Percentiles rank a stretch among this genome's conserved stretches.
phyloP scores from a whole-genome alignment of 2,797 vertebrate genomes.

The Hippopotamyrus pictus region DNA sequence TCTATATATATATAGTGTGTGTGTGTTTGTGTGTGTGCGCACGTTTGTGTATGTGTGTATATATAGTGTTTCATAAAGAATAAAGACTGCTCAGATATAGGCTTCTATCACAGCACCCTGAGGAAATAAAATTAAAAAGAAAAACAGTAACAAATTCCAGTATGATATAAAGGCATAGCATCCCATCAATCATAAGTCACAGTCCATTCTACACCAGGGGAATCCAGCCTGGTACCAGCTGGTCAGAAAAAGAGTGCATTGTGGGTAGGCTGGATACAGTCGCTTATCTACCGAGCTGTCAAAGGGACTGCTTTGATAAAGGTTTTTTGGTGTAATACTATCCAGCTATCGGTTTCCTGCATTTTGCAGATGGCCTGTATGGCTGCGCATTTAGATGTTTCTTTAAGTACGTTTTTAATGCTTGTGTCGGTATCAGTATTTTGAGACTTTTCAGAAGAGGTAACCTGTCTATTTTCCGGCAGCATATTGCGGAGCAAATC shows the following conservation, averaged over 20 bases:
- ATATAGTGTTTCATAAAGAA: slow-evolving; percentile 59
- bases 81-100: slow-evolving; percentile 63
- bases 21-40: slow-evolving; percentile 41
- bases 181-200: slow-evolving; percentile 59
- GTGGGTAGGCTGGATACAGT: slow-evolving; percentile 51
- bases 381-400: slow-evolving; percentile 39
- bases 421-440: slow-evolving; percentile 60
- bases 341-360: slow-evolving; percentile 39
- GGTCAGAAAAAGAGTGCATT: slow-evolving; percentile 55
- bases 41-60: neutral
- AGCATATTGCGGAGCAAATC: slow-evolving; percentile 64
- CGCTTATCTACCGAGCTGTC: slow-evolving; percentile 43
- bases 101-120: slow-evolving; percentile 75
- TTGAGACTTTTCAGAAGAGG: slow-evolving; percentile 67
- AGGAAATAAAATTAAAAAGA: slow-evolving; percentile 62
- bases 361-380: slow-evolving; percentile 32
- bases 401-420: slow-evolving; percentile 49
- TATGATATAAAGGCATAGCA: slow-evolving; percentile 72
- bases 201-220: slow-evolving; percentile 44
- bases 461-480: slow-evolving; percentile 67
- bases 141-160: slow-evolving; percentile 67
- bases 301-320: slow-evolving; percentile 35
- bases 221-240: slow-evolving; percentile 54
- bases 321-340: slow-evolving; percentile 55
- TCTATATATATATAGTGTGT: neutral